These are phyloP conservation scores for Peromyscus polionotus DNA, from an alignment of 2,113 vertebrate species.

Conservation along the genomic window DNA sequence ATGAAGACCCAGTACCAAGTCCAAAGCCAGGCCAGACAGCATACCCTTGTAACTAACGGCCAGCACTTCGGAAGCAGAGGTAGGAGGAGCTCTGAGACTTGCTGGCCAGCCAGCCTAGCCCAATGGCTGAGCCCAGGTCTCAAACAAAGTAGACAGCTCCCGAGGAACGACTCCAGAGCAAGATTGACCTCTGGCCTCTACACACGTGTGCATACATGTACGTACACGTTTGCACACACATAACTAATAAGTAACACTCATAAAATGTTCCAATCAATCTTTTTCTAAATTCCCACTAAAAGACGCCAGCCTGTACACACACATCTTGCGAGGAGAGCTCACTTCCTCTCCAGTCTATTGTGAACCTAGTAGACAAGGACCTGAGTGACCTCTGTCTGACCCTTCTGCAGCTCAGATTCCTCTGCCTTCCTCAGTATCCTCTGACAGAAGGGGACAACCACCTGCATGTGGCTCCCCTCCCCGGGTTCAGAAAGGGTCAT, in stretches of 20 bases:
- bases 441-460: neutral
- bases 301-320: neutral
- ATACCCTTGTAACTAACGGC: too few species aligned
- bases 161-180: neutral
- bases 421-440: neutral
- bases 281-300: neutral
- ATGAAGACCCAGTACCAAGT: neutral
- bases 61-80: too few species aligned
- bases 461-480: accelerated
- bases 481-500: neutral
- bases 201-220: neutral
- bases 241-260: neutral
- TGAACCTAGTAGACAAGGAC: neutral
- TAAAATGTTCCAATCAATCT: neutral
- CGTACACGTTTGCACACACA: neutral
- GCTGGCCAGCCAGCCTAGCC: neutral
- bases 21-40: neutral
- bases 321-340: neutral
- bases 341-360: neutral
- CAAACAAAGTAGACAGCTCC: neutral
- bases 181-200: neutral
- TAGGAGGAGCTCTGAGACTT: neutral
- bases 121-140: neutral
- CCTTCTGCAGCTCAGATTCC: neutral
- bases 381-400: too few species aligned